Conservation (phyloP, 1,140 invertebrate genomes). For the Rhagoletis zephyria region DNA sequence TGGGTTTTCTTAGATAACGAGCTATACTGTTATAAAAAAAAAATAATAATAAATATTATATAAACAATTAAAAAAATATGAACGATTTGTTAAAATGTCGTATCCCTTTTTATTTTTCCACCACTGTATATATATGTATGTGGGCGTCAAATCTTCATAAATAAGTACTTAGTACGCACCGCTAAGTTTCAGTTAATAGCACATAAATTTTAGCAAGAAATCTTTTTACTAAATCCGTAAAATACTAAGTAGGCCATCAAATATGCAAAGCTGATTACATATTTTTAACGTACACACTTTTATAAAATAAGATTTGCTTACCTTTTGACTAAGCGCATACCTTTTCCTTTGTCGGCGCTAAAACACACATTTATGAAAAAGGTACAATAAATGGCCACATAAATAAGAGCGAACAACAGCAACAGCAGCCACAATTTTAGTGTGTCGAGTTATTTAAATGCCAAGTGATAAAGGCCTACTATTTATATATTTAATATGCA, state of each 20-base stretch:
- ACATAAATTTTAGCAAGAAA: background rate
- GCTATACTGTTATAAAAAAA: too few species aligned
- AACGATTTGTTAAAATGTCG: too few species aligned
- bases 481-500: background rate
- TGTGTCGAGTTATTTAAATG: background rate
- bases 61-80: too few species aligned
- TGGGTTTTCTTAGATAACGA: too few species aligned
- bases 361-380: background rate
- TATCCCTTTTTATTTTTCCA: too few species aligned
- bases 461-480: background rate
- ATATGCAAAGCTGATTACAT: too few species aligned
- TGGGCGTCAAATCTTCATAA: too few species aligned
- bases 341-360: background rate
- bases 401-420: background rate
- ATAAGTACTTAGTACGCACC: too few species aligned
- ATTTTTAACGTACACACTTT: too few species aligned
- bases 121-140: too few species aligned
- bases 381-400: background rate
- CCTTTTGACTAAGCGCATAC: background rate
- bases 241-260: background rate
- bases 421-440: background rate
- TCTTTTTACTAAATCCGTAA: background rate
- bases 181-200: background rate
- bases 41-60: too few species aligned
- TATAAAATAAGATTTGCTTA: too few species aligned